Percentiles rank a stretch among this genome's conserved stretches.
These are phyloP conservation scores for Albula goreensis DNA, from an alignment of 2,113 vertebrate genomes.

Conservation along the genomic window DNA sequence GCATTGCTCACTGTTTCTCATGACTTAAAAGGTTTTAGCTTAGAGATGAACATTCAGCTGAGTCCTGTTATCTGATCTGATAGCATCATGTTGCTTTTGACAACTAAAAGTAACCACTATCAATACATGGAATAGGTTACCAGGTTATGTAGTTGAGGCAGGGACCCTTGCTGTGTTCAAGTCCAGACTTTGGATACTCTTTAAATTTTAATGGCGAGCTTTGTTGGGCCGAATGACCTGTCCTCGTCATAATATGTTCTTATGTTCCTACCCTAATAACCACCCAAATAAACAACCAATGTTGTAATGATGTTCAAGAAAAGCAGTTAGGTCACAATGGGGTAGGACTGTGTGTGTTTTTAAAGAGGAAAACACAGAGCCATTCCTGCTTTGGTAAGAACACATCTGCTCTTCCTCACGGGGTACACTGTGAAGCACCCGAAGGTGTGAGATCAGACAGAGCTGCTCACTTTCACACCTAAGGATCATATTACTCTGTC, in stretches of 20 bases:
- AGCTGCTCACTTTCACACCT: not conserved
- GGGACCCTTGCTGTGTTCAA: too few species aligned
- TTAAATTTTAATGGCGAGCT: too few species aligned
- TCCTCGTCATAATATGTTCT: too few species aligned
- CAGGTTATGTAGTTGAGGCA: too few species aligned
- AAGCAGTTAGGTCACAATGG: too few species aligned
- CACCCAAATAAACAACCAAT: too few species aligned
- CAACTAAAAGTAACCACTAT: too few species aligned
- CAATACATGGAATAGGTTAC: too few species aligned
- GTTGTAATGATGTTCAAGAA: not conserved
- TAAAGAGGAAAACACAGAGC: not conserved
- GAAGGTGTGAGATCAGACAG: not conserved
- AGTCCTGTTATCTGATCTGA: not conserved
- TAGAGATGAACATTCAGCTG: not conserved
- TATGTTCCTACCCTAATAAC: too few species aligned
- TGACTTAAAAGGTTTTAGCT: not conserved
- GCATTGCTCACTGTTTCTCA: not conserved
- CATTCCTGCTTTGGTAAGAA: not conserved
- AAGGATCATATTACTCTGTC: not conserved
- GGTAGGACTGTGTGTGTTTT: not conserved
- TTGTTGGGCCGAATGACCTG: too few species aligned
- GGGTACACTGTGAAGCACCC: not conserved
- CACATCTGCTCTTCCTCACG: not conserved
- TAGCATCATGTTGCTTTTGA: too few species aligned
- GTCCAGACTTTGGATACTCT: too few species aligned